Percentiles rank a stretch among this genome's conserved stretches.
These are phyloP conservation scores for Timema cristinae DNA, from an alignment of 2,888 invertebrate genomes.

Conservation along the genomic window DNA sequence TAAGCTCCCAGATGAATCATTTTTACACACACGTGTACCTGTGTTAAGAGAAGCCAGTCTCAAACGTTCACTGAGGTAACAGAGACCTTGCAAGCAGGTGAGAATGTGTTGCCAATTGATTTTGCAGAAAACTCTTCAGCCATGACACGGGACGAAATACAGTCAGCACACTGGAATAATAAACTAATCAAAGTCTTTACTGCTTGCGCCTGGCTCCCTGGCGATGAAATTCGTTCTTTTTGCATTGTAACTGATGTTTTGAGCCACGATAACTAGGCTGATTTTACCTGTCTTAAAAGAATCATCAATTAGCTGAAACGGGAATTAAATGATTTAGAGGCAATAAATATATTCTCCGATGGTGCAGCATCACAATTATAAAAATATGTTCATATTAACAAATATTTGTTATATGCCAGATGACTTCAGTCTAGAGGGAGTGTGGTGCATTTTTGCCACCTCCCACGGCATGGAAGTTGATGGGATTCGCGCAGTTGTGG, in stretches of 20 bases:
- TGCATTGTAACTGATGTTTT: background rate
- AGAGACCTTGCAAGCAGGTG: background rate
- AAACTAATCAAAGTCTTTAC: background rate
- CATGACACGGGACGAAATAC: background rate
- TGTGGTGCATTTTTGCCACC: background rate
- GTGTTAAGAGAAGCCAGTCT: background rate
- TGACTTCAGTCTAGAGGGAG: background rate
- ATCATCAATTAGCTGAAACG: conserved; percentile 1
- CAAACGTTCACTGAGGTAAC: conserved; percentile 1
- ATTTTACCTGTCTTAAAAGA: background rate
- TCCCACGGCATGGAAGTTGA: background rate
- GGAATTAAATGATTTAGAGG: background rate
- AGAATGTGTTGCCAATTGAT: background rate
- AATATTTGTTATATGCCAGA: background rate
- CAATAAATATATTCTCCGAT: background rate
- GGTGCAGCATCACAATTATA: conserved; percentile 7
- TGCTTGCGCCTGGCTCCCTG: background rate
- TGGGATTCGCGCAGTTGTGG: background rate
- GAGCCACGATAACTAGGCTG: background rate
- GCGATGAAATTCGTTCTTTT: conserved; percentile 4
- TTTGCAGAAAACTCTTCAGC: conserved; percentile 9
- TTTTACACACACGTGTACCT: background rate
- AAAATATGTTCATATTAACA: background rate
- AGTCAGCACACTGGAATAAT: background rate
- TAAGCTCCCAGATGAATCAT: background rate